These are phyloP conservation scores for Phortica okadai DNA, from an alignment of 2,888 invertebrate genomes.

Conservation along the genomic window DNA sequence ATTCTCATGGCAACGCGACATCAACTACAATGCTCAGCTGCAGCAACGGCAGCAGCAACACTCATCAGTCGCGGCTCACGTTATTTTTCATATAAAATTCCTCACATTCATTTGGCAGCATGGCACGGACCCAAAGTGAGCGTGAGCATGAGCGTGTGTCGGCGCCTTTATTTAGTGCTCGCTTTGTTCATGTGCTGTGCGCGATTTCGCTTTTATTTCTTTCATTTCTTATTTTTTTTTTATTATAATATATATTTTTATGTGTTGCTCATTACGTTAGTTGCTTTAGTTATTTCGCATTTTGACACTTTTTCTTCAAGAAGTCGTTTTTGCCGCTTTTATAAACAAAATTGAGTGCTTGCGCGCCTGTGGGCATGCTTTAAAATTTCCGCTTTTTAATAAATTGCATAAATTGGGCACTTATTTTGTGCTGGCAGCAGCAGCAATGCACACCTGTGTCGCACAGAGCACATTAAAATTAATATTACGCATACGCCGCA, in stretches of 20 bases:
- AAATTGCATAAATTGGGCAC: constrained; percentile 36
- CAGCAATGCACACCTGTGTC: constrained; percentile 40
- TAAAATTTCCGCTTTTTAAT: constrained; percentile 42
- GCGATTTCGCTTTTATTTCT: background rate
- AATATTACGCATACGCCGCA: constrained; percentile 31
- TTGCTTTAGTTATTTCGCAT: constrained; percentile 45
- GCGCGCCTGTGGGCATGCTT: constrained; percentile 40
- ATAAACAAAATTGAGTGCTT: constrained; percentile 41
- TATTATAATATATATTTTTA: constrained; percentile 45
- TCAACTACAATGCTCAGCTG: background rate
- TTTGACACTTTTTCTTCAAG: constrained; percentile 37
- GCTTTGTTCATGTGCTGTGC: no score
- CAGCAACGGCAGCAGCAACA: background rate
- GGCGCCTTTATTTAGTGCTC: no score
- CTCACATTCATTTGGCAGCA: background rate
- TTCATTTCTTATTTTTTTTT: constrained; percentile 34
- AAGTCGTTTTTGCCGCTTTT: constrained; percentile 33
- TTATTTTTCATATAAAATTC: constrained; percentile 26
- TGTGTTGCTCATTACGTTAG: constrained; percentile 21
- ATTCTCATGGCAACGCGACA: constrained; percentile 58
- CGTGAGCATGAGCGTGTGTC: no score
- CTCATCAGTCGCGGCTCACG: background rate
- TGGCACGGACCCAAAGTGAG: no score
- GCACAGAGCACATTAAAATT: constrained; percentile 41
- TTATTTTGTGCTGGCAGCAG: constrained; percentile 32